phyloP scores from a whole-genome alignment of 2,888 invertebrate species.

The Onchidella celtica region DNA sequence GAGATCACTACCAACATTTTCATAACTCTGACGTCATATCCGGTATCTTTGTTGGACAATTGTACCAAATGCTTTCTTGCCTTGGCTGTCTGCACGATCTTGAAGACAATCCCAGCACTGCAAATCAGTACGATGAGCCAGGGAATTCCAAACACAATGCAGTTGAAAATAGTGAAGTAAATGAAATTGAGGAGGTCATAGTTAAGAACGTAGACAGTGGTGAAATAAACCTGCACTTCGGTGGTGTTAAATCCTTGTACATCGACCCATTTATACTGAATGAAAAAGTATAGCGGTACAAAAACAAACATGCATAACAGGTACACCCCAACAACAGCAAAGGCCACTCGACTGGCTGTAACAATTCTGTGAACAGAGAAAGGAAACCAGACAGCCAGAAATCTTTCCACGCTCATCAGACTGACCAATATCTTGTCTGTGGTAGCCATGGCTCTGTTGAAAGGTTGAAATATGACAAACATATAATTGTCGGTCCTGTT shows the following conservation, averaged over 20 bases:
- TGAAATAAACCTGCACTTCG: not conserved
- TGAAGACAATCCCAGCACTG: not conserved
- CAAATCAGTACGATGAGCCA: not conserved
- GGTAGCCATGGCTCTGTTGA: not conserved
- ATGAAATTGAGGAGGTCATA: not conserved
- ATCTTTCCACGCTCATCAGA: not conserved
- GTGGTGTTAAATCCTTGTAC: not conserved
- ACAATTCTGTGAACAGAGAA: not conserved
- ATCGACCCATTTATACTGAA: not conserved
- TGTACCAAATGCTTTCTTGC: not conserved
- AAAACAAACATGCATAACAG: not conserved
- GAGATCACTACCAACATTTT: not conserved
- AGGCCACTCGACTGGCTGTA: not conserved
- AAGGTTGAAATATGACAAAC: not conserved
- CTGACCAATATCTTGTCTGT: not conserved
- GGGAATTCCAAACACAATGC: not conserved
- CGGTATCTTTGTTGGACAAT: not conserved
- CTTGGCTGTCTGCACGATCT: not conserved
- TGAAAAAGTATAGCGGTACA: not conserved
- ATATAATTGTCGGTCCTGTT: not conserved
- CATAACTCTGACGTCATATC: not conserved
- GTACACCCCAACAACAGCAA: not conserved
- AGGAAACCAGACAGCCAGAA: not conserved
- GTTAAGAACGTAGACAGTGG: not conserved
- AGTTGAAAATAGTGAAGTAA: not conserved